phyloP scores from a whole-genome alignment of 2,888 invertebrate species.

The Smittia sp. region DNA sequence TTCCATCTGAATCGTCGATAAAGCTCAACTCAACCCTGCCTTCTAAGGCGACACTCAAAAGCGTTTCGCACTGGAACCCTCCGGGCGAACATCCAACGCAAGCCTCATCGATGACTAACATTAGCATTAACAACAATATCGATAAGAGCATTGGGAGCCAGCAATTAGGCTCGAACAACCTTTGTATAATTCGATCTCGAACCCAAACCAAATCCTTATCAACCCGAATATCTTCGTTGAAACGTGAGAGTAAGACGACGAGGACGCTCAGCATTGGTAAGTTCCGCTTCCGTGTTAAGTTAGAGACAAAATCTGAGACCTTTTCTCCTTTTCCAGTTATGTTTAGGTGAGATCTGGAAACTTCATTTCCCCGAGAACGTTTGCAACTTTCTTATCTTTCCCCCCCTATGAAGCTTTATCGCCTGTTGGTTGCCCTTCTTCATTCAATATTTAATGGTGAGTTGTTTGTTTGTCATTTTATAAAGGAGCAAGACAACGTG shows the following conservation, averaged over 20 bases:
- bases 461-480: conserved; percentile 56
- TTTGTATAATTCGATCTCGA: conserved; percentile 34
- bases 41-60: neutral
- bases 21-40: conserved; percentile 1
- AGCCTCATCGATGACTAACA: conserved; percentile 18
- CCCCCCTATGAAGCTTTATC: neutral
- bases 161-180: conserved; percentile 21
- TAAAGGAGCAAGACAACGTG: neutral
- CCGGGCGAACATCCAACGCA: neutral
- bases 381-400: neutral
- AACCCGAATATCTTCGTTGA: conserved; percentile 63
- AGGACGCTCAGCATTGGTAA: conserved; percentile 70
- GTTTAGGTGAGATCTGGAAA: neutral
- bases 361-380: neutral
- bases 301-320: too few species aligned
- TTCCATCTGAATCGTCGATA: neutral
- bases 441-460: conserved; percentile 75
- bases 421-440: conserved; percentile 85
- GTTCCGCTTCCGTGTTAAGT: conserved; percentile 52
- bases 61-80: neutral
- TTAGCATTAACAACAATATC: conserved; percentile 18
- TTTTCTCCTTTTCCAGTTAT: neutral
- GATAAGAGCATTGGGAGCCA: conserved; percentile 28
- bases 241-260: conserved; percentile 81
- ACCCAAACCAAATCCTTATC: conserved; percentile 46